These are phyloP conservation scores for Tapera naevia DNA, from an alignment of 2,797 vertebrate genomes.

Conservation along the genomic window DNA sequence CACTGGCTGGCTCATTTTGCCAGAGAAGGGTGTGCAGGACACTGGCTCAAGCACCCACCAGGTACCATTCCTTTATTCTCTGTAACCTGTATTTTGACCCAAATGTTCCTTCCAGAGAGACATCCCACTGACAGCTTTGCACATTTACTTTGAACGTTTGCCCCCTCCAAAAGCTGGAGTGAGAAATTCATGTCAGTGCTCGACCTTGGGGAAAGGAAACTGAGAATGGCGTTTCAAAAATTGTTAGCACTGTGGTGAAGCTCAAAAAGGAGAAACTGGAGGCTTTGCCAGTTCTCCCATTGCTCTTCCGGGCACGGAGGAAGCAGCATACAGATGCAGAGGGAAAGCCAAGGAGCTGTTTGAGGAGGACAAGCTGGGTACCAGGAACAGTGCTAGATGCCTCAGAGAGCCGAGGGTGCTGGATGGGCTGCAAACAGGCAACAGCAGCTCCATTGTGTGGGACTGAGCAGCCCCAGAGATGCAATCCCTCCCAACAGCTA, in stretches of 20 bases:
- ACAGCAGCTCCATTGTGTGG: rapidly evolving
- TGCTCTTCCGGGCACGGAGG: background rate
- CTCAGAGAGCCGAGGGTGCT: background rate
- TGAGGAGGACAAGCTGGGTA: background rate
- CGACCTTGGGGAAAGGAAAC: background rate
- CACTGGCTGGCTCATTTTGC: too few species aligned
- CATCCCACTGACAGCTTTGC: background rate
- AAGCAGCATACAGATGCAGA: rapidly evolving
- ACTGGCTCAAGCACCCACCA: background rate
- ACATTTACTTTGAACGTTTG: background rate
- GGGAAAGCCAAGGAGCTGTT: background rate
- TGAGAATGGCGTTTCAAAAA: background rate
- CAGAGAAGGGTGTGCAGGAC: background rate
- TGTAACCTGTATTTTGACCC: background rate
- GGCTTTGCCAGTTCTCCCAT: background rate
- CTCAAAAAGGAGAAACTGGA: background rate
- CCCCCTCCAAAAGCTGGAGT: background rate
- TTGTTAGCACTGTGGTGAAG: background rate
- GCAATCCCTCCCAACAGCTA: rapidly evolving
- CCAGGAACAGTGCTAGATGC: background rate
- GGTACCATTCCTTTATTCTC: background rate
- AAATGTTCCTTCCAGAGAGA: background rate
- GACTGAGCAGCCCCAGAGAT: background rate
- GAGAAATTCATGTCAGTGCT: background rate
- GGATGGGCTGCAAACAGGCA: rapidly evolving